These are phyloP conservation scores for Caradrina clavipalpis DNA, from an alignment of 2,888 invertebrate species.

Conservation along the genomic window DNA sequence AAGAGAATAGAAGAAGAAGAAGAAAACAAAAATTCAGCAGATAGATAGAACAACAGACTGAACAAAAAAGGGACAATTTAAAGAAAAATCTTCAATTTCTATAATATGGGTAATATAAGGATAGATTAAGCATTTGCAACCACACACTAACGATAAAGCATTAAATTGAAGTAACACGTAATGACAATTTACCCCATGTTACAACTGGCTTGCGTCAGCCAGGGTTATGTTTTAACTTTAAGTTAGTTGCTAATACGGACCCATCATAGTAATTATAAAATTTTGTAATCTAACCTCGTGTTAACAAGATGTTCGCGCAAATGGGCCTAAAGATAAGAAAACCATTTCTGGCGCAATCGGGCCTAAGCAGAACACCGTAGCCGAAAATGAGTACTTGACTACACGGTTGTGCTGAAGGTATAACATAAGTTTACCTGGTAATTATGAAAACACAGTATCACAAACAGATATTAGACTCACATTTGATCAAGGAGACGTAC, in stretches of 20 bases:
- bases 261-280: not conserved
- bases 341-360: not conserved
- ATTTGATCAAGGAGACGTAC: constrained; percentile 32
- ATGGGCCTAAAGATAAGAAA: not conserved
- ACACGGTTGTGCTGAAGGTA: not conserved
- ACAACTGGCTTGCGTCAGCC: too few relatives aligned
- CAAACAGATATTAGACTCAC: constrained; percentile 24
- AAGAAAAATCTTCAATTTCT: too few relatives aligned
- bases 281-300: not conserved
- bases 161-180: too few relatives aligned
- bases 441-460: constrained; percentile 12
- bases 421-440: constrained; percentile 5
- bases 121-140: too few relatives aligned
- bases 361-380: not conserved
- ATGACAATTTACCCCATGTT: too few relatives aligned
- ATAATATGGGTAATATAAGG: too few relatives aligned
- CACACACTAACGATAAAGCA: too few relatives aligned
- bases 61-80: too few relatives aligned
- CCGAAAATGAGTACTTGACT: not conserved
- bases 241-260: not conserved
- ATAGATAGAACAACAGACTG: not conserved
- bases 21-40: not conserved
- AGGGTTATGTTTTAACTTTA: not conserved
- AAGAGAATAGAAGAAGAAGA: not conserved
- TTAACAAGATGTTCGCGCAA: not conserved